Conservation (phyloP, 35 echinoderm and acorn worm genomes). For the Stichopus chloronotus region DNA sequence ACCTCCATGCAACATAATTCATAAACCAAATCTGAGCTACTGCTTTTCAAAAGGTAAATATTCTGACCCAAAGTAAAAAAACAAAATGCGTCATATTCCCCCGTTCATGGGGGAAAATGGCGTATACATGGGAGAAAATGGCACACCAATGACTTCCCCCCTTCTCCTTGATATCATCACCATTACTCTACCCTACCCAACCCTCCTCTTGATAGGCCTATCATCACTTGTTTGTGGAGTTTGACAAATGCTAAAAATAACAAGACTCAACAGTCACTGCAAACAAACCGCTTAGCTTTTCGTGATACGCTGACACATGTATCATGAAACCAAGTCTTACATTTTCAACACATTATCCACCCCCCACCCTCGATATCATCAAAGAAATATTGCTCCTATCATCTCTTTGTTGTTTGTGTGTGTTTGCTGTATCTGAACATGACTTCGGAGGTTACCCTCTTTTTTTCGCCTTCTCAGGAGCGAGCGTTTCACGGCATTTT, state of each 20-base stretch:
- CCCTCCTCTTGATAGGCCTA: conserved; percentile 44
- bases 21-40: conserved; percentile 55
- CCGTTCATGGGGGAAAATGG: conserved; percentile 44
- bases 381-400: no score
- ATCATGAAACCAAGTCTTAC: no score
- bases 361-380: no score
- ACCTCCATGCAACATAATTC: conserved; percentile 44
- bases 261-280: no score
- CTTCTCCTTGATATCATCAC: conserved; percentile 24
- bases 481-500: conserved; percentile 30
- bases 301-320: neutral
- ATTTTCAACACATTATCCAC: no score
- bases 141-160: conserved; percentile 21
- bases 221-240: conserved; percentile 53
- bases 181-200: conserved; percentile 28
- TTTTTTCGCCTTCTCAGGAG: no score
- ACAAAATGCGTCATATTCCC: conserved; percentile 54
- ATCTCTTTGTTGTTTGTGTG: no score
- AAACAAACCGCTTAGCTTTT: no score
- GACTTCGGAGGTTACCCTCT: no score
- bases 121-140: conserved; percentile 28
- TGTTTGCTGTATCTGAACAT: no score
- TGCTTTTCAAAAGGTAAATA: conserved; percentile 49
- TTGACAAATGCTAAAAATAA: conserved; percentile 53
- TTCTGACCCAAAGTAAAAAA: conserved; percentile 41